A percentile compares a stretch with the other conserved stretches of the same genome.
These are phyloP conservation scores for Cheiracanthium punctorium DNA, from an alignment of 2,888 invertebrate species.

Conservation along the genomic window DNA sequence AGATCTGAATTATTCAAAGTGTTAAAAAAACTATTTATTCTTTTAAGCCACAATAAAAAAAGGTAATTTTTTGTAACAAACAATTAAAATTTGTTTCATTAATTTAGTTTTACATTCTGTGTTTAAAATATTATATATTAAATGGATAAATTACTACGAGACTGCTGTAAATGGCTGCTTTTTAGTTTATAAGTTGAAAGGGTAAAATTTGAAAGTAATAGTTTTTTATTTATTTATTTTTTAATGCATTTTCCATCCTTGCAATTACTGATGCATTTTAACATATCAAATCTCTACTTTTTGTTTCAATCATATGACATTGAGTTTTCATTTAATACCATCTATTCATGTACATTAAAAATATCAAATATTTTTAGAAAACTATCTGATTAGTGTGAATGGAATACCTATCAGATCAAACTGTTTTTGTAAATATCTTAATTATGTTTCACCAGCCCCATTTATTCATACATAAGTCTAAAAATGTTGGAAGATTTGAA, in stretches of 20 bases:
- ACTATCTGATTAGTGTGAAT: background rate
- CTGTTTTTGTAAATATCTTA: background rate
- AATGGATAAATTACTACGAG: too few species aligned
- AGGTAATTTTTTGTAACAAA: too few species aligned
- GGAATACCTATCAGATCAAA: background rate
- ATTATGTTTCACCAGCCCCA: background rate
- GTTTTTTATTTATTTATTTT: background rate
- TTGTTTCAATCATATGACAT: background rate
- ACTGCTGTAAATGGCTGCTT: too few species aligned
- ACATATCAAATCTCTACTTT: background rate
- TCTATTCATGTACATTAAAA: background rate
- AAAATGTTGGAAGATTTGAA: constrained; percentile 16
- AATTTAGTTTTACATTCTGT: too few species aligned
- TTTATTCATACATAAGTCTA: constrained; percentile 4
- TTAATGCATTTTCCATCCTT: background rate
- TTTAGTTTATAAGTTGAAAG: background rate
- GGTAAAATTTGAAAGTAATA: background rate
- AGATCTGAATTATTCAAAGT: too few species aligned
- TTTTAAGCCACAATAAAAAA: too few species aligned
- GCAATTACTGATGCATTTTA: background rate
- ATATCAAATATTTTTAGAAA: background rate
- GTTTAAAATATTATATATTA: too few species aligned
- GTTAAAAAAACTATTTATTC: too few species aligned
- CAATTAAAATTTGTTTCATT: too few species aligned
- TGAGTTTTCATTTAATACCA: background rate